Base-by-base conservation (phyloP, 2,888 invertebrate genomes). In the Eupithecia subumbrata region DNA sequence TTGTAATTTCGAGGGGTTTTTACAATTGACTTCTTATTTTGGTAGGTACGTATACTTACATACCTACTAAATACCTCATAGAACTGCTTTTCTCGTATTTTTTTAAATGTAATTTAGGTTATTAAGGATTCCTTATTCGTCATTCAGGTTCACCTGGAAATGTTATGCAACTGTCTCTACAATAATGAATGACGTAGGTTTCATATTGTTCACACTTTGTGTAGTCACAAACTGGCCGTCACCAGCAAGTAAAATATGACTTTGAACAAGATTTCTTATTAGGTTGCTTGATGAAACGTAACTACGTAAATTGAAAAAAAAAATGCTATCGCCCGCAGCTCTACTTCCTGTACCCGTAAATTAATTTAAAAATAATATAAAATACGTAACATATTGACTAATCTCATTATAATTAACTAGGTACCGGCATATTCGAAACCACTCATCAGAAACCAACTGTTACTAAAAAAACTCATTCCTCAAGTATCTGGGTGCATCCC, bases 391-490 rank as follows among this genome's bases (percentile, higher is more conserved):
- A 85, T 83, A 86, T 85, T 84, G 84, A 85, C 83, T 83, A 85
- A 84, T 80, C 75, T 79, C 80, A 79, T 86, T 82, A 82, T 86
- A 84, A 85, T 87, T 84, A 84, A 84, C 84, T 82, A 43, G 68
- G 43, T 43, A 81, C 78, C 79, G 79, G 76, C 82, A 83, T 79
- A 80, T 79, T 79, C 77, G 80, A 83, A 79, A 79, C 79, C 79
- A 82, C 82, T 80, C 80, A 82, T 77, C 78, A 83, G 79, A 78
- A 81, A 83, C 83, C 82, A 83, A 84, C 82, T 84, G 84, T 83
- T 82, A 83, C 82, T 79, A 85, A 87, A 87, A 87, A 87, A 86
- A 85, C 83, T 78, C 83, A 85, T 86, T 82, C 82, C 84, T 85
- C 83, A 84, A 80, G 72, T 78, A 79, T 81, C 82, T 77, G 78